Evolutionary conservation across 2,888 invertebrate species (phyloP), one percentile per base, ranked within the genome.

Genomic region (Stenotaenia linearis): DNA sequence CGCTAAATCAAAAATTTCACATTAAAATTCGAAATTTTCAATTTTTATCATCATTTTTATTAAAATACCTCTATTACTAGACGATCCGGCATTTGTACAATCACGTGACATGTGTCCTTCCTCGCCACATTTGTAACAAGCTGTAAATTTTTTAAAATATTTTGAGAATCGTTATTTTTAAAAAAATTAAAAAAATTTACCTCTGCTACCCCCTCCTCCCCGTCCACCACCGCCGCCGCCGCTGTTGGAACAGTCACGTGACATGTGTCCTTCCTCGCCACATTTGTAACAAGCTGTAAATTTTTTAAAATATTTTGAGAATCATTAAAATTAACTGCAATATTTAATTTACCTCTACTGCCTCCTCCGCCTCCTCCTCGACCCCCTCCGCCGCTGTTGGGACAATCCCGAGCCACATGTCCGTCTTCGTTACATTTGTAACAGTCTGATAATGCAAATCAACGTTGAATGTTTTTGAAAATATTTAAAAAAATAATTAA

Each of bases 181-280:
- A 74, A 18, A 18, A 7, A 21, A 83, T 84, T 4, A 83, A 83
- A 35, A 85, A 2, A 87, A 61, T 85, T 87, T 85, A 86, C 82
- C 76, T 32, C 87, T 87, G 0, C 85, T 86, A 15, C 85, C 87
- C 4, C 45, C 45, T 45, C 45, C 7, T 4, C 45, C 18, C 4
- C 45, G 56, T 1, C 35, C 18, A 1, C 10, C 37, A 76, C 21
- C 76, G 15, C 61, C 10, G 28, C 81, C n/a, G n/a, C n/a, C n/a
- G n/a, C n/a, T n/a, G n/a, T n/a, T n/a, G n/a, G n/a, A n/a, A n/a
- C n/a, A n/a, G n/a, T n/a, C n/a, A n/a, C n/a, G n/a, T n/a, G n/a
- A n/a, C n/a, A n/a, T n/a, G n/a, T n/a, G n/a, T n/a, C n/a, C n/a
- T n/a, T n/a, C n/a, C n/a, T n/a, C n/a, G n/a, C n/a, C n/a, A n/a